Evolutionary conservation across 2,113 vertebrate genomes (phyloP), one percentile per base, ranked within the genome.

Genomic region (Festucalex cinctus): DNA sequence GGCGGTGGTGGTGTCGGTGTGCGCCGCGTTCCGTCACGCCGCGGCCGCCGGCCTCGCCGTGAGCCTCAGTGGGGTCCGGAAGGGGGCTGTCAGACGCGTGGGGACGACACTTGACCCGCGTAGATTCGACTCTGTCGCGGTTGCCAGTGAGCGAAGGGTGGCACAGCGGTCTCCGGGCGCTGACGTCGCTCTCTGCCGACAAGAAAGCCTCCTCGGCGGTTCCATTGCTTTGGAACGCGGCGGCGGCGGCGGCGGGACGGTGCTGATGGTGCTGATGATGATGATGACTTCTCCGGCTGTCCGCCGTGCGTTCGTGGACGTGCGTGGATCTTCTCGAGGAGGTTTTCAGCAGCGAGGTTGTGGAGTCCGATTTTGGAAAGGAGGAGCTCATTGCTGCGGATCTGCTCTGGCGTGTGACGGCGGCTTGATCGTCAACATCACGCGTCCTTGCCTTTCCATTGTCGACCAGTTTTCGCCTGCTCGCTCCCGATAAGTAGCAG

Each of bases 101-200:
- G 37, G 83, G 75, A 68, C 88, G 85, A 63, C 72, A 80, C 80
- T 91, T 90, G 81, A 63, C 76, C 81, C 86, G 83, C 9, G 69
- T 35, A 41, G 81, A 77, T 54, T 89, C 22, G 9, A 70, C 62
- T 41, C 63, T 83, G 79, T 93, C 92, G 68, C 81, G 83, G 67
- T 74, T 77, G 77, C 79, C 83, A 48, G 72, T 7, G 20, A 86
- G 81, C 44, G 90, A 90, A 14, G 95, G 95, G 79, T 93, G 93
- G 83, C 95, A 97, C 75, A 96, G 91, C 82, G 95, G 95, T 94
- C 95, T 94, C 83, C 95, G 92, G 63, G 93, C 93, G 73, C 95
- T 98, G 75, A 93, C 90, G 78, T 97, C 95, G 81, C 93, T 87
- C 69, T 90, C 89, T 28, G 90, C 85, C 66, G 81, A 83, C 82